Base-by-base conservation (phyloP, 2,797 vertebrate genomes). In the Sebastes taczanowskii region DNA sequence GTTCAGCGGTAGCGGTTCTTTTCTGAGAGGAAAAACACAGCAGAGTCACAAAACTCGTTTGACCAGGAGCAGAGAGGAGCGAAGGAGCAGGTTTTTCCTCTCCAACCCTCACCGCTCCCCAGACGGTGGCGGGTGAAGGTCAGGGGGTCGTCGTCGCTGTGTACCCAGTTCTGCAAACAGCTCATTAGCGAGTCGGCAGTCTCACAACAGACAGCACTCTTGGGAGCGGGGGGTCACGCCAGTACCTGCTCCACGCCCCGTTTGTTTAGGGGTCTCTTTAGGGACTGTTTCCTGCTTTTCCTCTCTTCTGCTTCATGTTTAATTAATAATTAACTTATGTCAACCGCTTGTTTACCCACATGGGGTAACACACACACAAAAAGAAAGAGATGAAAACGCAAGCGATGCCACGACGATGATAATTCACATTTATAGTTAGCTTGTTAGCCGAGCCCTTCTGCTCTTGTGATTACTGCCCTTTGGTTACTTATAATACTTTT, bases 311-410 rank as follows among this genome's bases (percentile, higher is more conserved):
- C 88, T 93, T 94, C 91, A 92, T 95, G 92, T 94, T 95, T 95
- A 95, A 95, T 96, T 95, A 95, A 96, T 95, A 96, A 95, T 95
- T 95, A 95, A 95, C 94, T 95, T 74, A 25, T 94, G 93, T 94
- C 90, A 91, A 91, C 88, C 42, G 84, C 85, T 92, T 92, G 94
- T 95, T 95, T 94, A 93, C 92, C 92, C 88, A 93, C 91, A 92
- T 82, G 86, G 53, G 85, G 88, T 81, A 63, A 88, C 74, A 80
- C 6, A 69, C 61, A 80, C 1, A 42, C 23, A 0, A 58, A 88
- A 66, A 68, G 13, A 38, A 38, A 38, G 59, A 83, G 61, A 78
- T 35, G 71, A 77, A 88, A 84, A 82, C 32, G 80, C 34, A 60
- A 46, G 65, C 42, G 53, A 80, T 18, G 80, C 55, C 60, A 23